Evolutionary conservation across 2,888 invertebrate species (phyloP).

Genomic region (Heliconius aoede): DNA sequence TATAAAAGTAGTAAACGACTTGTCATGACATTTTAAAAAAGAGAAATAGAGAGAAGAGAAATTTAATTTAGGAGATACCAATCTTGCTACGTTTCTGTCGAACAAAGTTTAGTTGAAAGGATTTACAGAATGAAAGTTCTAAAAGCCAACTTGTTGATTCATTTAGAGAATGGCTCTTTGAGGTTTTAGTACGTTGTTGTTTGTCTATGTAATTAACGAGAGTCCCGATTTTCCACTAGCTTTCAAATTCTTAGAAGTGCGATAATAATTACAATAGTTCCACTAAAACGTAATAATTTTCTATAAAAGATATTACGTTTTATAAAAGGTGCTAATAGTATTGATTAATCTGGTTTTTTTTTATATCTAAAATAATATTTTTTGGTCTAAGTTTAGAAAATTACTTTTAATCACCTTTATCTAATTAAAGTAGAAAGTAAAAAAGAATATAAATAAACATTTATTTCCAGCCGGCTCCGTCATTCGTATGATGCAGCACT

Average conservation of each 20-base stretch:
- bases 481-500: conserved; percentile 84
- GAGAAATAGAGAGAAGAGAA: too few relatives aligned
- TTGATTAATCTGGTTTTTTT: too few relatives aligned
- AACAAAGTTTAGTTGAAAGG: neutral
- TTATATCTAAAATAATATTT: too few relatives aligned
- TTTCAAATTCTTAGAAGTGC: too few relatives aligned
- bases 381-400: too few relatives aligned
- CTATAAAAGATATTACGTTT: too few relatives aligned
- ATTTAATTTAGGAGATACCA: too few relatives aligned
- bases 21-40: too few relatives aligned
- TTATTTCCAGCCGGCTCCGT: conserved; percentile 78
- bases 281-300: too few relatives aligned
- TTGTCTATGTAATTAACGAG: neutral
- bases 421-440: neutral
- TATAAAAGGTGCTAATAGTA: too few relatives aligned
- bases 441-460: conserved; percentile 9
- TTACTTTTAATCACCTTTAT: neutral
- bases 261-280: too few relatives aligned
- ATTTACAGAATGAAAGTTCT: neutral
- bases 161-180: conserved; percentile 16
- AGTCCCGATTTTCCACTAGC: neutral
- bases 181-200: neutral
- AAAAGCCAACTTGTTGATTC: neutral
- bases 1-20: neutral
- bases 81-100: neutral